These are phyloP conservation scores for Spilogale gracilis DNA, from an alignment of 2,113 vertebrate genomes.

Conservation along the genomic window DNA sequence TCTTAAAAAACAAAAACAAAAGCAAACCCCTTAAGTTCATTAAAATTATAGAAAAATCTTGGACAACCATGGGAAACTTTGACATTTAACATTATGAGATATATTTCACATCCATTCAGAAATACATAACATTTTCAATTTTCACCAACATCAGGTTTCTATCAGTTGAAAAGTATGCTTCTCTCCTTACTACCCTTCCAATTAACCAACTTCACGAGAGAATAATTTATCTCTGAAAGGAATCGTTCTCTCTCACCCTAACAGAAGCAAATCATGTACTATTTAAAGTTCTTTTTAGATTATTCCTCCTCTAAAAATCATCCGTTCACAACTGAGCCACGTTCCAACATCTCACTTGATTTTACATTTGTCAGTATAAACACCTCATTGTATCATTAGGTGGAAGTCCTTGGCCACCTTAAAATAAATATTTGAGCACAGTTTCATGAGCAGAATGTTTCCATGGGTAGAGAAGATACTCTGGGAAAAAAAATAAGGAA, in stretches of 20 bases:
- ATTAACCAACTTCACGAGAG: not conserved
- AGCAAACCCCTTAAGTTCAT: not conserved
- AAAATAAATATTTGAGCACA: conserved; percentile 85
- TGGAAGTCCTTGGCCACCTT: conserved; percentile 74
- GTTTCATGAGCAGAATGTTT: conserved; percentile 82
- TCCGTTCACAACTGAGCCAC: conserved; percentile 58
- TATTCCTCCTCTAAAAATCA: conserved; percentile 75
- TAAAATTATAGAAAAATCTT: not conserved
- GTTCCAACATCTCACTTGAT: conserved; percentile 71
- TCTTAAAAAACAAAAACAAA: not conserved
- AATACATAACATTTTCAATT: not conserved
- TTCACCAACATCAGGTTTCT: not conserved
- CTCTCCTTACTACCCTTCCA: not conserved
- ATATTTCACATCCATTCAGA: not conserved
- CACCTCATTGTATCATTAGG: conserved; percentile 75
- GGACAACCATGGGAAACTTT: not conserved
- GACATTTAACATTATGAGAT: not conserved
- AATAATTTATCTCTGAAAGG: not conserved
- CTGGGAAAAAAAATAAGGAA: conserved; percentile 74
- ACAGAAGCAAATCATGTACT: conserved; percentile 37
- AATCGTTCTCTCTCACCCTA: not conserved
- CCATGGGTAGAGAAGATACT: conserved; percentile 81
- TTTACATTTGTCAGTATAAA: conserved; percentile 72
- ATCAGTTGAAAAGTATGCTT: not conserved
- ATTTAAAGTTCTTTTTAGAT: conserved; percentile 67